These are phyloP conservation scores for Drosophila nikananu DNA, from an alignment of 1,140 invertebrate species.

Conservation along the genomic window DNA sequence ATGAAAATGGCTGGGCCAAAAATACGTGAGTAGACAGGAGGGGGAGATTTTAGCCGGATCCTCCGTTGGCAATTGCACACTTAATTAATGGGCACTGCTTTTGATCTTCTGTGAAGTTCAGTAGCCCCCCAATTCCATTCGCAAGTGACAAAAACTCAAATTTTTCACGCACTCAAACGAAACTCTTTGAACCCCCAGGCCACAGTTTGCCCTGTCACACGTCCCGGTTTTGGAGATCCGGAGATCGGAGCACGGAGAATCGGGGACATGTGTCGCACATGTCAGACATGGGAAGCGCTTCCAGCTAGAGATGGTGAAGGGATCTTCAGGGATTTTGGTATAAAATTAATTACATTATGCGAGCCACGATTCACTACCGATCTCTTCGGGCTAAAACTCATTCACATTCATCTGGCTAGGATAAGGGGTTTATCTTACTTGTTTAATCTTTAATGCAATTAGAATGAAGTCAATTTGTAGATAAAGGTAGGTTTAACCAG, in stretches of 20 bases:
- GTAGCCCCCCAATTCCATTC: constrained; percentile 43
- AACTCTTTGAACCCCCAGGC: constrained; percentile 70
- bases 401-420: constrained; percentile 29
- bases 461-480: constrained; percentile 18
- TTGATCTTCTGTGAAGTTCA: constrained; percentile 78
- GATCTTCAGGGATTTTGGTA: not conserved
- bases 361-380: constrained; percentile 3
- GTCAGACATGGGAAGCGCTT: constrained; percentile 43
- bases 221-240: constrained; percentile 28
- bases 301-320: constrained; percentile 24
- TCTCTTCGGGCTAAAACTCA: constrained; percentile 5
- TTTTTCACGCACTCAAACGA: constrained; percentile 76
- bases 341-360: constrained; percentile 12
- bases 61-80: constrained; percentile 73
- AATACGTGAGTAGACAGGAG: constrained; percentile 45
- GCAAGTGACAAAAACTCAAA: constrained; percentile 74
- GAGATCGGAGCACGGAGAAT: constrained; percentile 12
- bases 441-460: constrained; percentile 20
- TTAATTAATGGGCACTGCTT: constrained; percentile 81
- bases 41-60: constrained; percentile 37
- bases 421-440: constrained; percentile 16
- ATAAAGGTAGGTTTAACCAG: not conserved
- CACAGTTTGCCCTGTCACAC: constrained; percentile 35
- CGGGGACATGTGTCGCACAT: constrained; percentile 73
- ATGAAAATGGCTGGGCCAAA: constrained; percentile 55